Evolutionary conservation across 1,140 invertebrate genomes (phyloP).

Genomic region (Apocrypta bakeri): DNA sequence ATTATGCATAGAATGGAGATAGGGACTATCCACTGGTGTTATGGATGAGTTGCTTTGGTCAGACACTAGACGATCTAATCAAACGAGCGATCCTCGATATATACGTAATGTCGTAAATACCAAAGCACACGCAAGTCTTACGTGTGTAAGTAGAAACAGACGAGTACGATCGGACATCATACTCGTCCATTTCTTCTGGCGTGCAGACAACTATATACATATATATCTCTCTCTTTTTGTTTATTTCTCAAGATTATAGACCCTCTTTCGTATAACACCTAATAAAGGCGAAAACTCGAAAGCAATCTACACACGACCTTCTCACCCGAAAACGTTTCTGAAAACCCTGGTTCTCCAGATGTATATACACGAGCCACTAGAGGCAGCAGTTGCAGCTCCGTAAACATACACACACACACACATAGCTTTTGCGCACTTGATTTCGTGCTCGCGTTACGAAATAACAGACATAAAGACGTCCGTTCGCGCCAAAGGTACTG

Average conservation of each 20-base stretch:
- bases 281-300: background rate
- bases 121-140: background rate
- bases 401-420: background rate
- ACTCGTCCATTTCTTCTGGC: no score
- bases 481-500: background rate
- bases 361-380: no score
- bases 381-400: background rate
- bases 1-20: background rate
- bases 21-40: background rate
- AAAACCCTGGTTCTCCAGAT: no score
- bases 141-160: background rate
- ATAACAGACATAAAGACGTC: background rate
- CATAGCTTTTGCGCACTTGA: background rate
- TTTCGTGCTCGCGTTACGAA: constrained; percentile 8
- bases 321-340: background rate
- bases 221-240: no score
- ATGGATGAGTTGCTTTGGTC: background rate
- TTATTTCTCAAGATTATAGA: no score
- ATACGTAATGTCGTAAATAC: background rate
- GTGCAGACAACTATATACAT: no score
- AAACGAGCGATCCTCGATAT: background rate
- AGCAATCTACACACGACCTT: background rate
- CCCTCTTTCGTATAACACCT: background rate
- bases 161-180: no score
- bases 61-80: background rate